phyloP scores from a whole-genome alignment of 2,888 invertebrate species.

The Unio delphinus region DNA sequence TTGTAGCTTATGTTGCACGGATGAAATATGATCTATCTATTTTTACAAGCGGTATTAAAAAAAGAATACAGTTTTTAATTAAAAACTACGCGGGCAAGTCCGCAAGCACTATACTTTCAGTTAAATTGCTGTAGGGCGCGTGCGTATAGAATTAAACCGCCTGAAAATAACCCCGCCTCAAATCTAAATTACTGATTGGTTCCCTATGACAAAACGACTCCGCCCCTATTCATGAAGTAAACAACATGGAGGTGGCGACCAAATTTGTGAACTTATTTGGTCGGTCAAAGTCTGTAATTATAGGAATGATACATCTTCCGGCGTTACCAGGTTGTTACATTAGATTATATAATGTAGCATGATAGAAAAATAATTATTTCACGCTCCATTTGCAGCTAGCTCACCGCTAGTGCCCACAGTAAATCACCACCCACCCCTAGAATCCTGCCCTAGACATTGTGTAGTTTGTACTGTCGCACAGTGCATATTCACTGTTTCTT shows the following conservation, averaged over 20 bases:
- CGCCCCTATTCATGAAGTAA: slow-evolving; percentile 30
- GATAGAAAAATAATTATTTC: neutral
- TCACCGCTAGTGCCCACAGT: neutral
- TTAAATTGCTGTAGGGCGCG: slow-evolving; percentile 17
- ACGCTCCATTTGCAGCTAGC: neutral
- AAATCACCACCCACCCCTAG: too few species aligned
- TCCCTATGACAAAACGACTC: slow-evolving; percentile 22
- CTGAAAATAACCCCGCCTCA: slow-evolving; percentile 18
- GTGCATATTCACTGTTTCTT: too few species aligned
- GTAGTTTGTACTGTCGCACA: too few species aligned
- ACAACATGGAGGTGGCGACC: slow-evolving; percentile 30
- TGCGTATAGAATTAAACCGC: slow-evolving; percentile 15
- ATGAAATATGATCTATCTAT: neutral
- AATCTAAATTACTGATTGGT: slow-evolving; percentile 42
- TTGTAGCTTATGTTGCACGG: slow-evolving; percentile 9
- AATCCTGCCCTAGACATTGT: too few species aligned
- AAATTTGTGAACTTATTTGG: slow-evolving; percentile 41
- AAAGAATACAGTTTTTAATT: slow-evolving; percentile 18
- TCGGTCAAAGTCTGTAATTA: slow-evolving; percentile 67
- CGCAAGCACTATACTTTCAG: too few species aligned
- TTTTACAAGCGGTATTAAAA: slow-evolving; percentile 28
- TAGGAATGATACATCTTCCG: slow-evolving; percentile 82
- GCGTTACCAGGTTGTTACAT: slow-evolving; percentile 78
- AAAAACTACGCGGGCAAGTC: too few species aligned
- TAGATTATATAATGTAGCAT: neutral